phyloP scores from a whole-genome alignment of 2,888 invertebrate genomes.

The Drosophila austrosaltans region DNA sequence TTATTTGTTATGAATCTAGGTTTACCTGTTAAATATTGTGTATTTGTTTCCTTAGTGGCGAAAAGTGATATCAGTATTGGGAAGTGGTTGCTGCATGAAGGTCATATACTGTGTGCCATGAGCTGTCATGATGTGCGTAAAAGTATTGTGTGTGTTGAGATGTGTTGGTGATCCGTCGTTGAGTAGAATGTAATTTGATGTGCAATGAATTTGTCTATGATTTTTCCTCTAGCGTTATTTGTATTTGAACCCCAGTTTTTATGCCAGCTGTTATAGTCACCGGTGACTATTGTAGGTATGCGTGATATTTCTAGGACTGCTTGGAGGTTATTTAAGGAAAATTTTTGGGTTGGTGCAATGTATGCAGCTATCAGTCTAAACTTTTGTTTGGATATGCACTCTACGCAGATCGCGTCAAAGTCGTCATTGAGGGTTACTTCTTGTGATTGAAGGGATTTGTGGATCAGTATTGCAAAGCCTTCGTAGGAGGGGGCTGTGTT shows the following conservation, averaged over 20 bases:
- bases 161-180: slow-evolving; percentile 12
- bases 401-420: neutral
- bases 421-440: slow-evolving; percentile 20
- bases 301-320: too few relatives aligned
- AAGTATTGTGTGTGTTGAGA: slow-evolving; percentile 22
- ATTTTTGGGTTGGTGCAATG: neutral
- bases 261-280: neutral
- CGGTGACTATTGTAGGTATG: too few relatives aligned
- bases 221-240: slow-evolving; percentile 18
- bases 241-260: slow-evolving; percentile 28
- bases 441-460: slow-evolving; percentile 35
- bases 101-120: slow-evolving; percentile 21
- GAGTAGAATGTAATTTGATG: slow-evolving; percentile 11
- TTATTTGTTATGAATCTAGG: slow-evolving; percentile 10
- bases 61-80: slow-evolving; percentile 15
- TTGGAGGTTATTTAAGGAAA: too few relatives aligned
- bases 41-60: neutral
- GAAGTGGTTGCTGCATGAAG: slow-evolving; percentile 13
- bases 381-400: slow-evolving; percentile 14
- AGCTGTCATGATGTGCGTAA: slow-evolving; percentile 34
- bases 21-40: neutral
- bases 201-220: slow-evolving; percentile 10
- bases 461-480: slow-evolving; percentile 23
- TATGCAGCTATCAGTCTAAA: slow-evolving; percentile 34
- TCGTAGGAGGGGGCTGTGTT: slow-evolving; percentile 26